A percentile compares a stretch with the other conserved stretches of the same genome.
Evolutionary conservation across 2,797 vertebrate species (phyloP).

Genomic region (Yasuhikotakia modesta): DNA sequence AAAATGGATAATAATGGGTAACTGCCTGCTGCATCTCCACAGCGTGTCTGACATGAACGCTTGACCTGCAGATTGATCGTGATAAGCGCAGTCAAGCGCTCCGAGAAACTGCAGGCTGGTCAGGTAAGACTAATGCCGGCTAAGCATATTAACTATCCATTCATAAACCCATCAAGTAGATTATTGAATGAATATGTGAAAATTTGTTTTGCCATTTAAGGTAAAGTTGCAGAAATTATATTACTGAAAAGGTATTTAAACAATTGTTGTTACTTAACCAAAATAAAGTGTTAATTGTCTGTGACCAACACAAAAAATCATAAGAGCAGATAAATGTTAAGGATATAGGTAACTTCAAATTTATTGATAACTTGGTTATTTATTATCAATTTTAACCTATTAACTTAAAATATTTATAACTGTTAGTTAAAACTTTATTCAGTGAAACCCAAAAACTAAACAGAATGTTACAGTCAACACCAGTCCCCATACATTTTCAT

Average conservation of each 20-base stretch:
- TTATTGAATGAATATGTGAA: background rate
- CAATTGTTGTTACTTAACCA: too few species aligned
- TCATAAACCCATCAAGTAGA: background rate
- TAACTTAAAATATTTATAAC: too few species aligned
- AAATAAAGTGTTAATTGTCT: background rate
- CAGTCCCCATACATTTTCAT: background rate
- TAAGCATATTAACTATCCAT: background rate
- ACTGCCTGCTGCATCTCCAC: constrained; percentile 30
- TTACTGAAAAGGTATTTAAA: background rate
- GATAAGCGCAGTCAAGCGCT: constrained; percentile 1
- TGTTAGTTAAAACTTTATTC: background rate
- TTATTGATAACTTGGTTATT: too few species aligned
- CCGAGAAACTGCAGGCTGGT: background rate
- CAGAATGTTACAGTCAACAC: background rate
- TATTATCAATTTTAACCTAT: too few species aligned
- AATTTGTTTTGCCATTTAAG: background rate
- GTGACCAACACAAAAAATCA: too few species aligned
- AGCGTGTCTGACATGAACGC: constrained; percentile 19
- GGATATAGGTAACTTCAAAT: too few species aligned
- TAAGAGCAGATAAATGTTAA: too few species aligned
- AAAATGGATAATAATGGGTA: constrained; percentile 44
- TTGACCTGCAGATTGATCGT: constrained; percentile 34
- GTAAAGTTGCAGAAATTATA: background rate
- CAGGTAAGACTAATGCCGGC: background rate
- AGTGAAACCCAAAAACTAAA: background rate